phyloP scores from a whole-genome alignment of 2,797 vertebrate species.

The Urophycis tenuis region DNA sequence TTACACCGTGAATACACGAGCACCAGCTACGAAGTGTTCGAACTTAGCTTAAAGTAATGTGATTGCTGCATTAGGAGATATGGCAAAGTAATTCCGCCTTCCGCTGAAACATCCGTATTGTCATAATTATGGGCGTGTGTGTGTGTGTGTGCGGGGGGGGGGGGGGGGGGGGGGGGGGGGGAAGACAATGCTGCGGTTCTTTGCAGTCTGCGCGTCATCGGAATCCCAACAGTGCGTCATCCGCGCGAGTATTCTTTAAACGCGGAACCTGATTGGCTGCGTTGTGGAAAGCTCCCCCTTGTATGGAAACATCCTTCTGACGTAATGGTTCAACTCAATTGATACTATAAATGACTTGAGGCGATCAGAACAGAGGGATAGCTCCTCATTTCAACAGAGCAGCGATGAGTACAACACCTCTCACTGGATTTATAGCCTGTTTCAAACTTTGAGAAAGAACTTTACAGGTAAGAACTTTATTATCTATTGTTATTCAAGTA shows the following conservation, averaged over 20 bases:
- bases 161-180: background rate
- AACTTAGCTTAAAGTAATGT: background rate
- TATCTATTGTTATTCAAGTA: background rate
- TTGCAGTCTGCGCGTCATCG: slow-evolving; percentile 80
- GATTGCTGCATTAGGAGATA: background rate
- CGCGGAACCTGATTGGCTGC: slow-evolving; percentile 63
- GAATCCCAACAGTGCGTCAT: slow-evolving; percentile 95
- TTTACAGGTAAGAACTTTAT: slow-evolving; percentile 43
- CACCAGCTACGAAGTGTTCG: background rate
- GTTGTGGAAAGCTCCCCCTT: slow-evolving; percentile 75
- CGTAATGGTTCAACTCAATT: slow-evolving; percentile 59
- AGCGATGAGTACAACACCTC: slow-evolving; percentile 34
- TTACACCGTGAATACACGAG: background rate
- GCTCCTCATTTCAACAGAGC: slow-evolving; percentile 29
- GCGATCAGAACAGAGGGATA: slow-evolving; percentile 19
- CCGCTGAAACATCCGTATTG: background rate
- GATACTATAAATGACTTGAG: slow-evolving; percentile 45
- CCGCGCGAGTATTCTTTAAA: slow-evolving; percentile 49
- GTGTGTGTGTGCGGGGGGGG: slow-evolving; percentile 7
- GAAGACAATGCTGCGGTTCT: slow-evolving; percentile 56
- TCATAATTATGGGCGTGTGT: too few relatives aligned
- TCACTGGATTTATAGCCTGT: slow-evolving; percentile 36
- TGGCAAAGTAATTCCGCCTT: background rate
- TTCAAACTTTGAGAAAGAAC: slow-evolving; percentile 18
- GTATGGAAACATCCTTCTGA: slow-evolving; percentile 64